phyloP scores from a whole-genome alignment of 2,113 vertebrate species.

The Ailurus styani region DNA sequence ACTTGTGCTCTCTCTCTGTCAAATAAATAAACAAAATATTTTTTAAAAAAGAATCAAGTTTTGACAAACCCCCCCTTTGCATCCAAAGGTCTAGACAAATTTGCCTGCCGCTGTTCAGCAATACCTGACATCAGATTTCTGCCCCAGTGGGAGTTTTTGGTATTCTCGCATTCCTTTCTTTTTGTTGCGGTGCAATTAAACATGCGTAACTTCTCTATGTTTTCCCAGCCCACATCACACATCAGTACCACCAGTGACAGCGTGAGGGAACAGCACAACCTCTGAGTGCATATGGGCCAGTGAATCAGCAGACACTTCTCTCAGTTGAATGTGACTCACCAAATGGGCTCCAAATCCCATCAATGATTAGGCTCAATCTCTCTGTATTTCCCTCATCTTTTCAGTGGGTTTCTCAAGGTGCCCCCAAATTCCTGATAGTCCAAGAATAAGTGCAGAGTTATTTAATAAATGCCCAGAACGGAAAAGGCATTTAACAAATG shows the following conservation, averaged over 20 bases:
- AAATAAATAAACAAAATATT: neutral
- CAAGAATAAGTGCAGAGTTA: neutral
- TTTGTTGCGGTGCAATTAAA: slow-evolving; percentile 42
- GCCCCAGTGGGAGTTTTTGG: slow-evolving; percentile 39
- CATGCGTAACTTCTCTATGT: slow-evolving; percentile 3
- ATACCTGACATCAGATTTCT: slow-evolving; percentile 49
- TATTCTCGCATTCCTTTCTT: slow-evolving; percentile 49
- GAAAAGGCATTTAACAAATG: neutral
- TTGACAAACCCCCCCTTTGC: slow-evolving; percentile 27
- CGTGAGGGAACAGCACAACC: neutral
- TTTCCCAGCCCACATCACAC: neutral
- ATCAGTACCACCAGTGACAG: neutral
- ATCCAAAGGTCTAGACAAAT: slow-evolving; percentile 17
- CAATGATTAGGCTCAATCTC: slow-evolving; percentile 17
- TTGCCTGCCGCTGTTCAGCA: slow-evolving; percentile 47
- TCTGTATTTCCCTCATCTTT: neutral
- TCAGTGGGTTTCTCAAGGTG: neutral
- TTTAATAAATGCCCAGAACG: neutral
- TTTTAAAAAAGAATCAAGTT: neutral
- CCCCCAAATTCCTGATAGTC: neutral
- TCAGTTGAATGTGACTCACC: neutral
- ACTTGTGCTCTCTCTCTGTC: neutral
- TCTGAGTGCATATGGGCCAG: neutral
- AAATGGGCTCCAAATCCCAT: slow-evolving; percentile 12
- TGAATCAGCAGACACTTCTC: neutral